Base-by-base conservation (phyloP, 2,888 invertebrate genomes). In the Pachydiplax longipennis region DNA sequence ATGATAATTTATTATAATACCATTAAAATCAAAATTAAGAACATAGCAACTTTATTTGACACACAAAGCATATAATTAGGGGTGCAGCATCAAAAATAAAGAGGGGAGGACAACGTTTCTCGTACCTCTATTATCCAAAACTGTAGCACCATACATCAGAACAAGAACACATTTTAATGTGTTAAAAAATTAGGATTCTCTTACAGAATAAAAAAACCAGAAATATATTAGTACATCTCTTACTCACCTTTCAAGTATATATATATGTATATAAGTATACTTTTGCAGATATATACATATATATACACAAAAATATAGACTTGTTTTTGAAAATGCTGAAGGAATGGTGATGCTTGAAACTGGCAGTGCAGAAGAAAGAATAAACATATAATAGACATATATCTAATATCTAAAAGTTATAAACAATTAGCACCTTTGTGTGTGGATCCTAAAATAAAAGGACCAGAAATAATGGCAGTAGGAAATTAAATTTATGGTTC, bases 141-240 rank as follows among this genome's bases (percentile, higher is more conserved):
- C 87, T 87, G 87, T 87, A 87, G 87, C 87, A 87, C 87, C 87
- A 87, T 87, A 37, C 87, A 87, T 87, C 87, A 87, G 87, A 87
- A 87, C 87, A 87, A 87, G 87, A 87, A 87, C 87, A 87, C 87
- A 87, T 87, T 87, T 87, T 87, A 87, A 87, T 87, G 87, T 87
- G 87, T 87, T 53, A 31, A 87, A 53, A 87, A 87, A 87, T 58
- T 87, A 87, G 87, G 61, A 61, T 37, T 87, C 61, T 87, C 87
- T 87, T 61, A 87, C 87, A 65, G 61, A 87, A 61, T 87, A 65
- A 65, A 87, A 83, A 87, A 87, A 65, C 37, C 61, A 87, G 61
- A 65, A 87, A 87, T 37, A 61, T 87, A 87, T 87, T 87, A 87
- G 87, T 87, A 87, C 65, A 87, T 61, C 87, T 61, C 87, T 87